phyloP scores from a whole-genome alignment of 2,888 invertebrate species.

The Drosophila lacicola region DNA sequence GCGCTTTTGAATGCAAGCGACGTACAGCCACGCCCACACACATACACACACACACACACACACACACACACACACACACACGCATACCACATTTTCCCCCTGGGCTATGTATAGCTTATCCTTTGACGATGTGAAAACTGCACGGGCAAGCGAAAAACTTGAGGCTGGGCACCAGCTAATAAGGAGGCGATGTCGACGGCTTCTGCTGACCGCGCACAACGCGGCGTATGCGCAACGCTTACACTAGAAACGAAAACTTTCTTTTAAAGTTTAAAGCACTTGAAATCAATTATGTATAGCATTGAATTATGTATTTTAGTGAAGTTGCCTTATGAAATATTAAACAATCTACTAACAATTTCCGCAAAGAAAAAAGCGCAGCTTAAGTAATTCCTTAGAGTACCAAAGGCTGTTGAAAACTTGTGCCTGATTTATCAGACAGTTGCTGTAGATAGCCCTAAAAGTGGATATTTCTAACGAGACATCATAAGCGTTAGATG shows the following conservation, averaged over 20 bases:
- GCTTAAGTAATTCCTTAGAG: not conserved
- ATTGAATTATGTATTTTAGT: constrained; percentile 3
- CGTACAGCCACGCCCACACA: constrained; percentile 51
- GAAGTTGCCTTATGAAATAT: not conserved
- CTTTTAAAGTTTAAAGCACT: constrained; percentile 33
- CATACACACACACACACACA: constrained; percentile 6
- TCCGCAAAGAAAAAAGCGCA: not conserved
- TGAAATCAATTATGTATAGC: constrained; percentile 30
- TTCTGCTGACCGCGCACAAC: constrained; percentile 66
- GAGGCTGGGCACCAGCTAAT: constrained; percentile 59
- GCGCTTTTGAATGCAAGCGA: constrained; percentile 76
- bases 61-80: constrained; percentile 3
- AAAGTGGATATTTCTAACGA: no score
- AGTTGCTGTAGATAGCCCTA: no score
- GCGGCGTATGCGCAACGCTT: constrained; percentile 52
- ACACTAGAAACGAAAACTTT: constrained; percentile 26
- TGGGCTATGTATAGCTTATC: constrained; percentile 48
- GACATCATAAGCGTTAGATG: no score
- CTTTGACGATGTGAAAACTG: constrained; percentile 72
- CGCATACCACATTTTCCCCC: constrained; percentile 4
- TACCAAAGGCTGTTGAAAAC: not conserved
- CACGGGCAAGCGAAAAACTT: constrained; percentile 69
- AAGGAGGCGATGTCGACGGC: constrained; percentile 30
- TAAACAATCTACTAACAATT: not conserved
- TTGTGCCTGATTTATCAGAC: no score